These are phyloP conservation scores for Acridotheres tristis DNA, from an alignment of 2,797 vertebrate species.

Conservation along the genomic window DNA sequence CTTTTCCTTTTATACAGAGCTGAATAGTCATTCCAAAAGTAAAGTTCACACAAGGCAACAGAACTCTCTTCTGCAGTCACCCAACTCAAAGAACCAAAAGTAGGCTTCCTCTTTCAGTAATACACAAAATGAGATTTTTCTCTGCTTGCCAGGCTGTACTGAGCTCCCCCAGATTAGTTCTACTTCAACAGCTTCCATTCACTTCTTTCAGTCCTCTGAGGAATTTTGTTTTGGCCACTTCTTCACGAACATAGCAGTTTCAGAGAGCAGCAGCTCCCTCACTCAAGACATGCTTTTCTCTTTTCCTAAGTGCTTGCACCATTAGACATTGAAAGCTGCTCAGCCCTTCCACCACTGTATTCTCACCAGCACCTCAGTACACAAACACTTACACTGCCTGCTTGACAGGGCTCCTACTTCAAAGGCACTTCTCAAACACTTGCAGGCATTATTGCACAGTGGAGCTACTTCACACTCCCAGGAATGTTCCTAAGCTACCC, in stretches of 20 bases:
- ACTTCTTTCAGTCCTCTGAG: background rate
- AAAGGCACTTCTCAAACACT: background rate
- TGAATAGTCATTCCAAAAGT: background rate
- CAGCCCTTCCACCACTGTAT: background rate
- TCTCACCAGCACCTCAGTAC: background rate
- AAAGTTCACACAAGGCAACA: background rate
- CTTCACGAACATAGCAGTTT: background rate
- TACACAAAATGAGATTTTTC: background rate
- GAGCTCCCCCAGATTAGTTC: background rate
- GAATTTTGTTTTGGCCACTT: background rate
- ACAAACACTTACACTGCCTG: background rate
- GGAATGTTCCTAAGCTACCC: background rate
- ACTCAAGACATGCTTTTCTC: background rate
- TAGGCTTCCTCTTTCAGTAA: background rate
- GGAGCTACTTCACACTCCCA: background rate
- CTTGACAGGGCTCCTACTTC: background rate
- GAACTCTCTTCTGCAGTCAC: background rate
- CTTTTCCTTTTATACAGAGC: background rate
- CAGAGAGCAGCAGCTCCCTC: background rate
- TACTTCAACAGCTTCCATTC: background rate
- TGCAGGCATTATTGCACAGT: background rate
- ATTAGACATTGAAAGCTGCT: background rate
- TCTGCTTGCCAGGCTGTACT: background rate
- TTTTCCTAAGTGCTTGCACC: background rate
- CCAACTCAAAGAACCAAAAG: background rate